Conservation (phyloP, 2,888 invertebrate species). For the Prosapia bicincta region DNA sequence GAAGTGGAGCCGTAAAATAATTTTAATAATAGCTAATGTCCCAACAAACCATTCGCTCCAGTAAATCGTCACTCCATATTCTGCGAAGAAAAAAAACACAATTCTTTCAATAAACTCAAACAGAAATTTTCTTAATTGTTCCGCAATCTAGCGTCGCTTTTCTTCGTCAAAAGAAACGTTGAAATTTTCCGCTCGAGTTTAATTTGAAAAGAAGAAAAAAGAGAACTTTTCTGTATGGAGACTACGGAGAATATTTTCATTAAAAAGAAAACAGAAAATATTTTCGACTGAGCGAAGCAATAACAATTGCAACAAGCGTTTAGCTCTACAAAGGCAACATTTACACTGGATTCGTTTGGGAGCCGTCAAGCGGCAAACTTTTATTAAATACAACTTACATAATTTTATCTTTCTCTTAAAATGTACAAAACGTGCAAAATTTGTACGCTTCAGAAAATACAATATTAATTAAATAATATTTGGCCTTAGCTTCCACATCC, state of each 20-base stretch:
- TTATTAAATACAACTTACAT: too few species aligned
- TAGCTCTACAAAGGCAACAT: background rate
- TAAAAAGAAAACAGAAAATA: conserved; percentile 12
- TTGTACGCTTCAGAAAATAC: too few species aligned
- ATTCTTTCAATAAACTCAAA: background rate
- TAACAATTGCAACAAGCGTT: background rate
- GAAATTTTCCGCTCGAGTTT: background rate
- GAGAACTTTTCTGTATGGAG: conserved; percentile 15
- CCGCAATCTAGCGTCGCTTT: background rate
- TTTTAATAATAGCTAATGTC: too few species aligned
- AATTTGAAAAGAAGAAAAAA: conserved; percentile 20
- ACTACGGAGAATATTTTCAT: conserved; percentile 13
- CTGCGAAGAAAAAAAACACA: background rate
- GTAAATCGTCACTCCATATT: too few species aligned
- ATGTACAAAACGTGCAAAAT: too few species aligned
- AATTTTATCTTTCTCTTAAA: too few species aligned
- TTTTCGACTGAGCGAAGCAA: background rate
- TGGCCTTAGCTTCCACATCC: too few species aligned
- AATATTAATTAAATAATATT: too few species aligned
- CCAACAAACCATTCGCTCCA: too few species aligned
- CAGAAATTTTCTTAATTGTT: background rate
- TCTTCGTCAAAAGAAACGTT: background rate
- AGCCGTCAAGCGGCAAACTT: background rate
- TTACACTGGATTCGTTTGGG: background rate
- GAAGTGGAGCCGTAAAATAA: too few species aligned